Conservation (phyloP, 2,888 invertebrate genomes). For the Limulus polyphemus region DNA sequence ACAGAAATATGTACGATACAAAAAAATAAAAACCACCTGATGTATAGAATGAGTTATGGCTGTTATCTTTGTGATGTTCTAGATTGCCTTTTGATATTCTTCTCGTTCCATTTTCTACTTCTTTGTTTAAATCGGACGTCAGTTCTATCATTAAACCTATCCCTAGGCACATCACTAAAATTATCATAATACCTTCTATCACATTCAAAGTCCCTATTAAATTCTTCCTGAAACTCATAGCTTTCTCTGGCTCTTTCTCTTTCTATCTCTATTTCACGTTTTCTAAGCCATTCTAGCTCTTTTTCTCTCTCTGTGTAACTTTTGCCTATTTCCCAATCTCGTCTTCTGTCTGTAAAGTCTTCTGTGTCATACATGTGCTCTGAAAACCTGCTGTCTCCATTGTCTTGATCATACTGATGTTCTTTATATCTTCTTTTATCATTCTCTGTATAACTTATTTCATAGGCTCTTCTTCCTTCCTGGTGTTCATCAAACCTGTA, state of each 20-base stretch:
- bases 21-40: no score
- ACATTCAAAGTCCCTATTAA: neutral
- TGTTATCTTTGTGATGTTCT: no score
- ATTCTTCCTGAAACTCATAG: neutral
- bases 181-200: neutral
- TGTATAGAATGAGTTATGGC: no score
- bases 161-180: neutral
- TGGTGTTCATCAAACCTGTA: no score
- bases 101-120: neutral
- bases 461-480: no score
- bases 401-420: constrained; percentile 1
- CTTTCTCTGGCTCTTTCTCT: neutral
- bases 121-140: neutral
- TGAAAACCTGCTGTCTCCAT: no score
- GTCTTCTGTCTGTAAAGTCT: neutral
- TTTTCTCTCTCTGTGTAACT: neutral
- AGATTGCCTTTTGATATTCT: neutral
- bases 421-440: constrained; percentile 7
- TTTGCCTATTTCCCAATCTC: neutral
- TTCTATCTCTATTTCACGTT: neutral
- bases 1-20: no score
- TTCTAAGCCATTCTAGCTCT: neutral
- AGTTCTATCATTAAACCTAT: neutral
- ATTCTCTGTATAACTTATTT: neutral
- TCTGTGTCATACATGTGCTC: no score